Evolutionary conservation across 2,888 invertebrate genomes (phyloP).

Genomic region (Acanthacorydalis orientalis): DNA sequence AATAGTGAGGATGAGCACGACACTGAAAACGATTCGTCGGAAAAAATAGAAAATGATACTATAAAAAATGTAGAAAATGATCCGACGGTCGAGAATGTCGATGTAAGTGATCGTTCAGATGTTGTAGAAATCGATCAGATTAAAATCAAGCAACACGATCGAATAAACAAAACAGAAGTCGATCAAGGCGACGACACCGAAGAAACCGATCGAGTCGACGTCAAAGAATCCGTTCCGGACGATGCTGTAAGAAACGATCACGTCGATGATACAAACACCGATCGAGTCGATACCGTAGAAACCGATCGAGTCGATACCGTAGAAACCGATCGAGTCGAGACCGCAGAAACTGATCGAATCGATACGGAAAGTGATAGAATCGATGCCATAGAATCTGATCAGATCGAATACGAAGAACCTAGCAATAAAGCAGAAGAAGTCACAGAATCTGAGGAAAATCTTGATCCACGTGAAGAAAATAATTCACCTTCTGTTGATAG

Average conservation of each 20-base stretch:
- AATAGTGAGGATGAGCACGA: no score
- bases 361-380: not conserved
- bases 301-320: not conserved
- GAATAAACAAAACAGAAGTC: no score
- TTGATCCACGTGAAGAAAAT: not conserved
- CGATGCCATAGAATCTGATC: not conserved
- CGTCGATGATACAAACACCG: not conserved
- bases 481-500: not conserved
- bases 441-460: not conserved
- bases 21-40: no score
- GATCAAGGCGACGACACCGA: no score
- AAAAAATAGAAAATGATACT: no score
- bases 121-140: no score
- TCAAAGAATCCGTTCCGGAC: not conserved
- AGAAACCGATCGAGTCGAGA: not conserved
- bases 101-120: no score
- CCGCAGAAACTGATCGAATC: no score
- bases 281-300: not conserved
- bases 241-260: not conserved
- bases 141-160: no score
- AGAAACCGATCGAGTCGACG: no score
- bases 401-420: not conserved
- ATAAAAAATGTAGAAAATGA: no score
- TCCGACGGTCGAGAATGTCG: no score
- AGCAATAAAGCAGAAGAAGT: not conserved